Evolutionary conservation across 2,888 invertebrate genomes (phyloP).

Genomic region (Watsonalla cultraria): DNA sequence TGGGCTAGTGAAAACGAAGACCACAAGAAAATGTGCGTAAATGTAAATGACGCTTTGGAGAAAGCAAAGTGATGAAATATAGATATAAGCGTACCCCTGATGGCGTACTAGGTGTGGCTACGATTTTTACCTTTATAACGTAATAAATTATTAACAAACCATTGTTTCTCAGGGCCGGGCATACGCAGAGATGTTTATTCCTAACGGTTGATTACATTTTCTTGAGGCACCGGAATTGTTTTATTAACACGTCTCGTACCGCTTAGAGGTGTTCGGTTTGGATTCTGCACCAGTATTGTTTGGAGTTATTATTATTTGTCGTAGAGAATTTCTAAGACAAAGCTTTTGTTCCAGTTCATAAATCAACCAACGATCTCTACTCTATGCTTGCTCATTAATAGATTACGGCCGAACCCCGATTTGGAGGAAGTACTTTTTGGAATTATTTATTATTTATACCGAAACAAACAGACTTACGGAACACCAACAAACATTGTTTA

Average conservation of each 20-base stretch:
- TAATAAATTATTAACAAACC: conserved; percentile 5
- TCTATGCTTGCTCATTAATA: no score
- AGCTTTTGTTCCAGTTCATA: no score
- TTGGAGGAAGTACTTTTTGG: no score
- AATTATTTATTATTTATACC: no score
- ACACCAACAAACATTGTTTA: background rate
- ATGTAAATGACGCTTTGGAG: conserved; percentile 64
- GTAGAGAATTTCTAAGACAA: no score
- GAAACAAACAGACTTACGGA: no score
- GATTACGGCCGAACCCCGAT: no score
- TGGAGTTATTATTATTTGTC: no score
- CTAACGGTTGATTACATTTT: background rate
- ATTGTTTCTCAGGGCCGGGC: background rate
- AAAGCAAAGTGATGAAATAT: conserved; percentile 66
- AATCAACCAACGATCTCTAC: no score
- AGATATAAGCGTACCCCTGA: conserved; percentile 44
- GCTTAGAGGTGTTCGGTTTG: no score
- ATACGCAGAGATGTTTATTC: background rate
- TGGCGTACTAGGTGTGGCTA: conserved; percentile 38
- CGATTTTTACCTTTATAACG: conserved; percentile 10
- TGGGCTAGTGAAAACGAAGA: conserved; percentile 59
- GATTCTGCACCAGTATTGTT: no score
- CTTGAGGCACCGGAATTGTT: background rate
- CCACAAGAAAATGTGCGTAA: conserved; percentile 65
- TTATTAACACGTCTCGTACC: background rate